Base-by-base conservation (phyloP, 2,888 invertebrate genomes). In the Gerris lacustris region DNA sequence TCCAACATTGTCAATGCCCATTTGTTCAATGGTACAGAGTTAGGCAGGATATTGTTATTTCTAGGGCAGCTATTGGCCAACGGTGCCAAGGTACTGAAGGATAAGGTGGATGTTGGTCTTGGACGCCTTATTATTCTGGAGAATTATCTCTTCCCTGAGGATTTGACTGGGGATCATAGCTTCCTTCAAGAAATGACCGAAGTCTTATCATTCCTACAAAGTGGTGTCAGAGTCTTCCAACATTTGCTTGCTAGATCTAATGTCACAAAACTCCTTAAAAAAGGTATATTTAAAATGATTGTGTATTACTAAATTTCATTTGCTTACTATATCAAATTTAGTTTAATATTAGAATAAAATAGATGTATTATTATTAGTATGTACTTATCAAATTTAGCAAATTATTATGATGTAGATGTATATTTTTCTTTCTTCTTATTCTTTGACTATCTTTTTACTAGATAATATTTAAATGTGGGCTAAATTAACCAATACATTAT, bases 201-300 rank as follows among this genome's bases (percentile, higher is more conserved):
- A 76, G 82, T 86, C 77, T 79, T 86, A 75, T 82, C 84, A 74
- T 84, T 84, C 79, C 83, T 86, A 78, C 86, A 86, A 79, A 85
- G 84, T 73, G 86, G 86, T 72, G 86, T 86, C 71, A 82, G 86
- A 78, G 86, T 86, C 69, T 86, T 86, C 78, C 85, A 86, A 77
- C 86, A 86, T 78, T 86, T 86, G 77, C 80, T 86, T 73, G 82
- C 84, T 45, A 82, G 84, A 77, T 86, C 86, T 74, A 86, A 86
- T 79, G 84, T 86, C 67, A 84, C 85, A 67, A 82, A 83, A 77
- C 77, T 82, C 63, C 80, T 86, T 74, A 82, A 82, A 78, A 84
- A 85, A 77, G 83, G 83, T 83, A 77, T 79, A 79, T 47, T 17
- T 31, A 31, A 1, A 31, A 31, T 31, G 1, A 31, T 31, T 31